Evolutionary conservation across 1,140 invertebrate species (phyloP).

Genomic region (Bombus affinis): DNA sequence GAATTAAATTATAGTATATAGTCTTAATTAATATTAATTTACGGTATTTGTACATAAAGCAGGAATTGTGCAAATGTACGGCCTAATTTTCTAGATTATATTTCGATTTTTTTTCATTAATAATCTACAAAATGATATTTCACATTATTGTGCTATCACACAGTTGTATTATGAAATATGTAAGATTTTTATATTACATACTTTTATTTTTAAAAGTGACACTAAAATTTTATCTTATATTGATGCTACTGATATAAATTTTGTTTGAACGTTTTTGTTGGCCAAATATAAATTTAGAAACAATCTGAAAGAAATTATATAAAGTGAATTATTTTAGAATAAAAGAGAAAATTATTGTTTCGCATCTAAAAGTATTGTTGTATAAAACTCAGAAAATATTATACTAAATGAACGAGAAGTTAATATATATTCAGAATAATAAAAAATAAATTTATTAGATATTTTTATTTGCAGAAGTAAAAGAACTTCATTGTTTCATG

Average conservation of each 20-base stretch:
- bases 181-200: constrained; percentile 4
- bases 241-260: constrained; percentile 27
- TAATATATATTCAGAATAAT: constrained; percentile 32
- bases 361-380: constrained; percentile 10
- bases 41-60: constrained; percentile 56
- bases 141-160: background rate
- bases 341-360: constrained; percentile 34
- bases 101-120: constrained; percentile 28
- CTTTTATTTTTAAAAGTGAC: background rate
- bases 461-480: constrained; percentile 36
- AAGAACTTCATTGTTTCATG: constrained; percentile 32
- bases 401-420: background rate
- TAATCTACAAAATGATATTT: constrained; percentile 7
- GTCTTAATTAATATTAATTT: constrained; percentile 48
- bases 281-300: background rate
- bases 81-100: constrained; percentile 49
- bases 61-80: constrained; percentile 50
- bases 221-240: constrained; percentile 29
- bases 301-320: constrained; percentile 23
- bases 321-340: constrained; percentile 18
- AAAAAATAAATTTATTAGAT: constrained; percentile 40
- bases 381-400: constrained; percentile 10
- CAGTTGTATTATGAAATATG: constrained; percentile 11
- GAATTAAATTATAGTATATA: constrained; percentile 46
- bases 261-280: constrained; percentile 9